Conservation (phyloP, 1,140 invertebrate genomes). For the Brachionus rotundiformis region DNA sequence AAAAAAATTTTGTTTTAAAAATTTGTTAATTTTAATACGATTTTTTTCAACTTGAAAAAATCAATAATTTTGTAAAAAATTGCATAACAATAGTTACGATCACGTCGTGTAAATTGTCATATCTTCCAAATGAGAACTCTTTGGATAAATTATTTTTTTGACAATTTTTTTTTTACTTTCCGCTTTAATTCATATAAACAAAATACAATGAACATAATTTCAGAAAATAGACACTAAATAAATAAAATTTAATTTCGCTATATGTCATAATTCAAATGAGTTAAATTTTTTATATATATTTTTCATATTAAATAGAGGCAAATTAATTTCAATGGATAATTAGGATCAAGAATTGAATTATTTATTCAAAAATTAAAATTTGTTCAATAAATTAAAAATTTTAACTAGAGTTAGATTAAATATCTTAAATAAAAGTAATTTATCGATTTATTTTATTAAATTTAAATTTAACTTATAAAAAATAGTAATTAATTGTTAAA, state of each 20-base stretch:
- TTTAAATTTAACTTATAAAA: background rate
- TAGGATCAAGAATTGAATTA: background rate
- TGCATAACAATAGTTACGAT: background rate
- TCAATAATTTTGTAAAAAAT: background rate
- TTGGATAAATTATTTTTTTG: background rate
- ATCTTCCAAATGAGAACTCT: background rate
- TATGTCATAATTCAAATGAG: background rate
- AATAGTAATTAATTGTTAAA: background rate
- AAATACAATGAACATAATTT: background rate
- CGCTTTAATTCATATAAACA: background rate
- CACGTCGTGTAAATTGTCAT: background rate
- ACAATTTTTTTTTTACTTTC: background rate
- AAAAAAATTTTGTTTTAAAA: background rate
- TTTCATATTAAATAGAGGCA: too few species aligned
- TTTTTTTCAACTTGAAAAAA: background rate
- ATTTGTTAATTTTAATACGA: background rate
- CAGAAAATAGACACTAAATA: background rate
- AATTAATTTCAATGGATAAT: background rate
- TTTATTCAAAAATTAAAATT: background rate
- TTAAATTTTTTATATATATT: background rate
- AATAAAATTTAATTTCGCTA: background rate
- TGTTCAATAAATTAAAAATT: background rate
- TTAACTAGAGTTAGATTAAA: background rate
- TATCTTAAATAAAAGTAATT: background rate
- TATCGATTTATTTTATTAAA: background rate